These are phyloP conservation scores for Leptinotarsa rubiginosa DNA, from an alignment of 2,888 invertebrate genomes.

Conservation along the genomic window DNA sequence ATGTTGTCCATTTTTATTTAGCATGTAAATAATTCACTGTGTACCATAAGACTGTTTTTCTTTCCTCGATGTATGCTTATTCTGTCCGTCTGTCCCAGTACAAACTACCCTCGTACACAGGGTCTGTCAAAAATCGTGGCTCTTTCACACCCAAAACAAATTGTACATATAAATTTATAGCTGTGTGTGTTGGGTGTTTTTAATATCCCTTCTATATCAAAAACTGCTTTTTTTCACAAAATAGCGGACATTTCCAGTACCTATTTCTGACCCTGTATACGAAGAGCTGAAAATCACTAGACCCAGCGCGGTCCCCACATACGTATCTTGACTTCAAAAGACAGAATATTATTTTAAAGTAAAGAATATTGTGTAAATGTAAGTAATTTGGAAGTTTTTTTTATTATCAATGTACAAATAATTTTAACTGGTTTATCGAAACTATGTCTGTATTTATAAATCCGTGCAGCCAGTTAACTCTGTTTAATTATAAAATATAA, in stretches of 20 bases:
- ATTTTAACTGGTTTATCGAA: conserved; percentile 64
- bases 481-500: conserved; percentile 67
- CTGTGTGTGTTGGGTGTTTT: neutral
- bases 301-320: conserved; percentile 42
- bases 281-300: neutral
- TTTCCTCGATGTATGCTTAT: conserved; percentile 55
- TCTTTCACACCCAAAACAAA: neutral
- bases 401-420: conserved; percentile 66
- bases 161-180: neutral
- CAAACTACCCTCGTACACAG: conserved; percentile 50
- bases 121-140: conserved; percentile 26
- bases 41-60: conserved; percentile 65
- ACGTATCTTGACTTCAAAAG: conserved; percentile 55
- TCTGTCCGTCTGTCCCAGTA: conserved; percentile 54
- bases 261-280: neutral
- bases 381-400: conserved; percentile 63
- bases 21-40: conserved; percentile 61
- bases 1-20: conserved; percentile 62
- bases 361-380: conserved; percentile 61
- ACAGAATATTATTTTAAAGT: conserved; percentile 55
- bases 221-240: neutral
- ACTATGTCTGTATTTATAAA: conserved; percentile 65
- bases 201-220: neutral
- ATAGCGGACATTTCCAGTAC: no score
- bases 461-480: conserved; percentile 65